Evolutionary conservation across 2,797 vertebrate species (phyloP).

Genomic region (Dendrocincla fuliginosa): DNA sequence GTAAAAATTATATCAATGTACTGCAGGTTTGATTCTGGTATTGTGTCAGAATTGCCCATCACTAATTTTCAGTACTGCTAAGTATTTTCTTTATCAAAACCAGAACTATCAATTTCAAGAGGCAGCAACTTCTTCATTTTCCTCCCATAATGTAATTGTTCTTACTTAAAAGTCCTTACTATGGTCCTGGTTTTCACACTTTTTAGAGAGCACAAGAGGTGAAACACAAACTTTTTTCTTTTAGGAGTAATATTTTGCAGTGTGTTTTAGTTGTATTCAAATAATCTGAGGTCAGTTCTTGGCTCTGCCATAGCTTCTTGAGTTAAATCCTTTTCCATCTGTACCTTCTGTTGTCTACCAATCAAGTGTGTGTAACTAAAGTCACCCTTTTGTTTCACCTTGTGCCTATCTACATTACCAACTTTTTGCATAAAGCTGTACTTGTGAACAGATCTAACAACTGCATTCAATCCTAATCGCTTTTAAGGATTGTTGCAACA

Average conservation of each 20-base stretch:
- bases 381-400: neutral
- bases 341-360: neutral
- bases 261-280: neutral
- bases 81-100: neutral
- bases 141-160: neutral
- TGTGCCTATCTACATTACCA: neutral
- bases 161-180: neutral
- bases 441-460: accelerated
- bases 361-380: neutral
- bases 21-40: neutral
- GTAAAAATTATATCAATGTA: neutral
- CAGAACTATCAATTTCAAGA: neutral
- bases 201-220: neutral
- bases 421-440: neutral
- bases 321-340: neutral
- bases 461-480: neutral
- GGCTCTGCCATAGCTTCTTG: neutral
- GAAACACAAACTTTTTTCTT: neutral
- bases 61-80: neutral
- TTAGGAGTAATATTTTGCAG: neutral
- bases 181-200: neutral
- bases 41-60: neutral
- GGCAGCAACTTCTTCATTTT: neutral
- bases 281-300: neutral
- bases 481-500: neutral